Percentiles rank a stretch among this genome's conserved stretches.
Evolutionary conservation across 2,888 invertebrate genomes (phyloP).

Genomic region (Nemurella pictetii): DNA sequence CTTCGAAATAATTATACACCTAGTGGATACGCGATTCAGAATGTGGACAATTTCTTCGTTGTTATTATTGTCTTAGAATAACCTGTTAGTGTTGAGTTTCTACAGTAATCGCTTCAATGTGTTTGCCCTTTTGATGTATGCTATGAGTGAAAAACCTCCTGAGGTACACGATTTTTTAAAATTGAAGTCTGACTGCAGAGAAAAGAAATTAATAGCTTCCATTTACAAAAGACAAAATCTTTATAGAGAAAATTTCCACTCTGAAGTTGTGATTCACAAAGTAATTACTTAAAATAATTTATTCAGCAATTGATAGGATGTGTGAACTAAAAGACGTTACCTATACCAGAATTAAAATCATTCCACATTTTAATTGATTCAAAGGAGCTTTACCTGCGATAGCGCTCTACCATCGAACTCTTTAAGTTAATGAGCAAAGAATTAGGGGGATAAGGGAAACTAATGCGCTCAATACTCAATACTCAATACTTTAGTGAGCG

Average conservation of each 20-base stretch:
- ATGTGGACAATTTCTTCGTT: background rate
- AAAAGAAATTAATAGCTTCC: background rate
- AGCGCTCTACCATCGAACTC: background rate
- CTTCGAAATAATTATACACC: background rate
- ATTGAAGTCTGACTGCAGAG: background rate
- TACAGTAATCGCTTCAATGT: background rate
- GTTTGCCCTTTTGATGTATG: background rate
- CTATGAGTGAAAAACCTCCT: background rate
- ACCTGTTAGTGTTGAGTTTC: background rate
- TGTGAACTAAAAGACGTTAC: too few relatives aligned
- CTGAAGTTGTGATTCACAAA: background rate
- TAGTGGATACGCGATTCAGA: background rate
- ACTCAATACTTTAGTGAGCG: too few relatives aligned
- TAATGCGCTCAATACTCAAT: background rate
- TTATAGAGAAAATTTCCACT: background rate
- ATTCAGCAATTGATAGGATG: too few relatives aligned
- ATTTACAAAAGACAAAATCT: too few relatives aligned
- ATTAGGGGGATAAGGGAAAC: background rate
- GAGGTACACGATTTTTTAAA: background rate
- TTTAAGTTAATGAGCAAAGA: background rate
- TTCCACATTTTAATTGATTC: too few relatives aligned
- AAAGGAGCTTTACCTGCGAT: too few relatives aligned
- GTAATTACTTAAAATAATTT: too few relatives aligned
- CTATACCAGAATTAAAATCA: too few relatives aligned
- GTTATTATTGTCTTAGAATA: background rate